Percentiles rank a stretch among this genome's conserved stretches.
Evolutionary conservation across 1,140 invertebrate species (phyloP).

Genomic region (Sycobia sp.): DNA sequence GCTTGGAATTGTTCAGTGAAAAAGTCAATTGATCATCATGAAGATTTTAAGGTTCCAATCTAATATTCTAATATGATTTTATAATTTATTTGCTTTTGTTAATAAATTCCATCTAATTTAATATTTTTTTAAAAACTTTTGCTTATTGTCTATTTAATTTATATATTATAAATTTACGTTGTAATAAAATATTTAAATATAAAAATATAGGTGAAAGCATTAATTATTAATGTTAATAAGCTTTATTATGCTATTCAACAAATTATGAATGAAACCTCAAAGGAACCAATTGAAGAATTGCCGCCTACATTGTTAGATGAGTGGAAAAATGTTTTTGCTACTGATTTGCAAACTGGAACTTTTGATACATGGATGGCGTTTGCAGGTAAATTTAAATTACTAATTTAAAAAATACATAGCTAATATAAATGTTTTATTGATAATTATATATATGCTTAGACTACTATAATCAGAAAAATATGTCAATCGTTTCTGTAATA

Average conservation of each 20-base stretch:
- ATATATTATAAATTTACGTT: background rate
- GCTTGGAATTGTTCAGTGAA: constrained; percentile 65
- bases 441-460: constrained; percentile 35
- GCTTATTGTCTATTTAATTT: background rate
- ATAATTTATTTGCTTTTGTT: constrained; percentile 37
- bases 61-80: background rate
- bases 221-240: constrained; percentile 61
- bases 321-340: constrained; percentile 66
- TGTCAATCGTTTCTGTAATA: constrained; percentile 39
- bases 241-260: constrained; percentile 59
- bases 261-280: constrained; percentile 59
- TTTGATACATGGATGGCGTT: constrained; percentile 61
- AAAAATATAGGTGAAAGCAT: constrained; percentile 57
- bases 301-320: constrained; percentile 62
- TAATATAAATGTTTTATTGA: constrained; percentile 4
- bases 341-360: constrained; percentile 60
- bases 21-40: constrained; percentile 54
- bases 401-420: constrained; percentile 1
- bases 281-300: constrained; percentile 56
- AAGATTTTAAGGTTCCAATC: constrained; percentile 54
- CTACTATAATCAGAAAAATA: constrained; percentile 41
- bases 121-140: background rate
- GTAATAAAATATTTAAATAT: constrained; percentile 13
- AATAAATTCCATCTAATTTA: background rate
- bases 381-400: constrained; percentile 42